These are phyloP conservation scores for Rhynchomys soricoides DNA, from an alignment of 2,113 vertebrate species.

Conservation along the genomic window DNA sequence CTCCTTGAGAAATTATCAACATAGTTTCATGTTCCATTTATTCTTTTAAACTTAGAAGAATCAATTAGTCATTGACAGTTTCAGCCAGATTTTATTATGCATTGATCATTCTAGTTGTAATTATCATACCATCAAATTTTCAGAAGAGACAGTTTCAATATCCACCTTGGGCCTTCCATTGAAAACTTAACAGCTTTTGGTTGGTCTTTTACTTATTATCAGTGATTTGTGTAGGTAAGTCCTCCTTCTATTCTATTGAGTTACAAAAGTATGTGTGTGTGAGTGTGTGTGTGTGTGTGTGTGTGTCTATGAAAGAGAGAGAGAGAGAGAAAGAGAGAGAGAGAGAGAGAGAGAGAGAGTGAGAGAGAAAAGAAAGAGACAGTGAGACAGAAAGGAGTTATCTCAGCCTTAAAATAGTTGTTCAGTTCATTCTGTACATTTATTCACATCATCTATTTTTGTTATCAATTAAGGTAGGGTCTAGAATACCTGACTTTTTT, in stretches of 20 bases:
- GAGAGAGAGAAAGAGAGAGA: background rate
- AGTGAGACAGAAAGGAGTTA: background rate
- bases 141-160: constrained; percentile 33
- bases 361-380: background rate
- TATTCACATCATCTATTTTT: background rate
- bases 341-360: background rate
- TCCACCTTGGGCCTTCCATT: background rate
- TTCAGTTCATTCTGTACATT: background rate
- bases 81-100: background rate
- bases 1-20: background rate
- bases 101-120: constrained; percentile 52
- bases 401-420: background rate
- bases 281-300: background rate
- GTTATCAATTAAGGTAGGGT: background rate
- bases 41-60: background rate
- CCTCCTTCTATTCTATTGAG: background rate
- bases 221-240: background rate
- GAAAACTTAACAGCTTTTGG: background rate
- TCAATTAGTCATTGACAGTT: background rate
- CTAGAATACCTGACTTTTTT: background rate
- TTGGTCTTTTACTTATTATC: background rate
- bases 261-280: background rate
- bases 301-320: background rate
- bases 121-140: constrained; percentile 47
- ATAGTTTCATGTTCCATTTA: background rate